These are phyloP conservation scores for Petrophora chlorosata DNA, from an alignment of 2,888 invertebrate genomes.

Conservation along the genomic window DNA sequence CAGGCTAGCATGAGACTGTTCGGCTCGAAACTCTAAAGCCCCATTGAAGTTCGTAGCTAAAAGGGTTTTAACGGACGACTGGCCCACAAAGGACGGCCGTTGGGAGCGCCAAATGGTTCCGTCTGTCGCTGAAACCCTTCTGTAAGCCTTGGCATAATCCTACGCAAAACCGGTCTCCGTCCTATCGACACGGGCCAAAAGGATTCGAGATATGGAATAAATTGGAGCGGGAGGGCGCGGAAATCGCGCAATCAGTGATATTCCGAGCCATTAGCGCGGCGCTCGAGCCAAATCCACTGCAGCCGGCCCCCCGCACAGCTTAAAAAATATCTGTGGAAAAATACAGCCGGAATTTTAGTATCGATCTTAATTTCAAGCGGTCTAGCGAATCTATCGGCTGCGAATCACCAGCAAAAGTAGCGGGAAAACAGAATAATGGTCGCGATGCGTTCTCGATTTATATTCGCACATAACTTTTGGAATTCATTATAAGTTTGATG, in stretches of 20 bases:
- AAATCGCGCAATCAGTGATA: constrained; percentile 55
- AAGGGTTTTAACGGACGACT: constrained; percentile 24
- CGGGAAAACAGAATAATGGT: constrained; percentile 19
- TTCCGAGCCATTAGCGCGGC: constrained; percentile 48
- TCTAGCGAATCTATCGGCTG: not conserved
- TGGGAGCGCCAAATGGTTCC: constrained; percentile 15
- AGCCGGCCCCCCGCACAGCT: constrained; percentile 7
- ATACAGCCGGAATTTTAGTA: constrained; percentile 9
- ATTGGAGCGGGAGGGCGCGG: constrained; percentile 36
- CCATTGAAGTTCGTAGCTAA: constrained; percentile 9
- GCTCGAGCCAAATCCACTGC: constrained; percentile 34
- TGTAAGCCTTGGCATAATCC: constrained; percentile 31
- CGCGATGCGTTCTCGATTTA: constrained; percentile 36
- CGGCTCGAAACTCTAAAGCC: constrained; percentile 6
- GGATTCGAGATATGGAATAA: constrained; percentile 29
- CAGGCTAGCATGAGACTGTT: no score
- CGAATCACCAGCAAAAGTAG: constrained; percentile 13
- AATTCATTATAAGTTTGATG: constrained; percentile 56
- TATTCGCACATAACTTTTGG: constrained; percentile 47
- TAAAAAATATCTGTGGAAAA: constrained; percentile 24
- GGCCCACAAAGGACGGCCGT: constrained; percentile 21
- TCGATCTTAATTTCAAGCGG: constrained; percentile 2
- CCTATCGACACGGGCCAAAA: constrained; percentile 33
- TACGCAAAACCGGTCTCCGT: constrained; percentile 21
- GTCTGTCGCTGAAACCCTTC: constrained; percentile 13